Percentiles rank a stretch among this genome's conserved stretches.
phyloP scores from a whole-genome alignment of 1,140 invertebrate species.

The Pectinophora gossypiella region DNA sequence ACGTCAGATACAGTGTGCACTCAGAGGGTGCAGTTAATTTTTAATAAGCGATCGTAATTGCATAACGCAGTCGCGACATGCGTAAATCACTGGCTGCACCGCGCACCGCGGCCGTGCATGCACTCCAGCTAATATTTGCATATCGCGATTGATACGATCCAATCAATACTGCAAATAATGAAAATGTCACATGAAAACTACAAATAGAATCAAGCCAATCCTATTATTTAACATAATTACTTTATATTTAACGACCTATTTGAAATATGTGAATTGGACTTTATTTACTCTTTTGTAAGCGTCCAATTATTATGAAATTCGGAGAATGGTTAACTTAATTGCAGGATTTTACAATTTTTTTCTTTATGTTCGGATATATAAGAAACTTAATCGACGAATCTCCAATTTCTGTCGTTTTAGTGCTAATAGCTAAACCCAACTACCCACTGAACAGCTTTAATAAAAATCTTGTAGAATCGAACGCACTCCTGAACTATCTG shows the following conservation, averaged over 20 bases:
- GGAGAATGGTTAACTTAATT: too few species aligned
- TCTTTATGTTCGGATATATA: too few species aligned
- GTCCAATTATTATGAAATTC: too few species aligned
- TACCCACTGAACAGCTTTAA: too few species aligned
- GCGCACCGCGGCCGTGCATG: background rate
- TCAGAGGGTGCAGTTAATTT: conserved; percentile 41
- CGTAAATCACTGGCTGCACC: conserved; percentile 54
- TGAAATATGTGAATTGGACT: too few species aligned
- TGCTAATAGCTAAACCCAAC: too few species aligned
- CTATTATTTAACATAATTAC: conserved; percentile 37
- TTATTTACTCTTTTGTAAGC: too few species aligned
- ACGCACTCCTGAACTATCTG: too few species aligned
- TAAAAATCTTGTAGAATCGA: too few species aligned
- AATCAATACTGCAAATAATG: conserved; percentile 74
- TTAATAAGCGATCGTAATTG: conserved; percentile 70
- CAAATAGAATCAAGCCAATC: conserved; percentile 44
- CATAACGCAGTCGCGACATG: conserved; percentile 57
- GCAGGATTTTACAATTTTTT: too few species aligned
- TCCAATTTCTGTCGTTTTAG: too few species aligned
- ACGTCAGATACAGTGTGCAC: conserved; percentile 3
- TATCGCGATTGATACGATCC: conserved; percentile 71
- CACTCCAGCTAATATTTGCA: conserved; percentile 67
- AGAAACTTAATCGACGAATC: too few species aligned
- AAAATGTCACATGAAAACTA: conserved; percentile 60
- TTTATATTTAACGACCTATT: background rate